Percentiles rank a stretch among this genome's conserved stretches.
Conservation (phyloP, 2,113 vertebrate species). For the Lonchura striata region DNA sequence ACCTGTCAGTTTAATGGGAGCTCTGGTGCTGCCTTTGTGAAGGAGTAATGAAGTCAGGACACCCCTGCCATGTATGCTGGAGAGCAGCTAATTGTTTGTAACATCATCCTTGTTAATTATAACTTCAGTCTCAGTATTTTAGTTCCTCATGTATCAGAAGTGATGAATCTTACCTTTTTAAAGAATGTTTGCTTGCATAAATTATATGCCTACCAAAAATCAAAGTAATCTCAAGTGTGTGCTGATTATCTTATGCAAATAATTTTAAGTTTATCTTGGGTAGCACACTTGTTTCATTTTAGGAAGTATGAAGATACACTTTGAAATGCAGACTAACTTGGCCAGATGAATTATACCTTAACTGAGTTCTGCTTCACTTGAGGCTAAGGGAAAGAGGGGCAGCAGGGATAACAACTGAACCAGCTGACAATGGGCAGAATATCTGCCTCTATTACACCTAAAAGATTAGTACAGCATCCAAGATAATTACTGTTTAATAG, state of each 20-base stretch:
- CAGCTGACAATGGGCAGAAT: neutral
- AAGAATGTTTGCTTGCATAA: neutral
- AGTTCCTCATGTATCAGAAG: neutral
- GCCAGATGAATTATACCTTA: neutral
- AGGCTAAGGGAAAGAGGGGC: neutral
- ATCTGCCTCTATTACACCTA: neutral
- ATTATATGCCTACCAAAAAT: neutral
- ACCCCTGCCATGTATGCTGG: accelerated
- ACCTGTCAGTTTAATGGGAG: accelerated
- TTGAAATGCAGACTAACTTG: neutral
- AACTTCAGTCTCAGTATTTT: neutral
- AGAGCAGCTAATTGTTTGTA: neutral
- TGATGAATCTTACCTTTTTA: neutral
- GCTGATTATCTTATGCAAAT: constrained; percentile 40
- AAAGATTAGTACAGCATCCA: neutral
- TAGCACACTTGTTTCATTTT: neutral
- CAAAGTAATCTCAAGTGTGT: constrained; percentile 3
- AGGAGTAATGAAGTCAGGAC: neutral
- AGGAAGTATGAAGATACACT: neutral
- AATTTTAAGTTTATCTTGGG: neutral
- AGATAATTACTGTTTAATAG: constrained; percentile 6
- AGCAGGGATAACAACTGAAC: neutral
- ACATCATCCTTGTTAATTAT: neutral
- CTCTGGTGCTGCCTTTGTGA: neutral
- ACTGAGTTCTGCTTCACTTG: neutral